Conservation (phyloP, 1,140 invertebrate genomes). For the Chymomyza costata region DNA sequence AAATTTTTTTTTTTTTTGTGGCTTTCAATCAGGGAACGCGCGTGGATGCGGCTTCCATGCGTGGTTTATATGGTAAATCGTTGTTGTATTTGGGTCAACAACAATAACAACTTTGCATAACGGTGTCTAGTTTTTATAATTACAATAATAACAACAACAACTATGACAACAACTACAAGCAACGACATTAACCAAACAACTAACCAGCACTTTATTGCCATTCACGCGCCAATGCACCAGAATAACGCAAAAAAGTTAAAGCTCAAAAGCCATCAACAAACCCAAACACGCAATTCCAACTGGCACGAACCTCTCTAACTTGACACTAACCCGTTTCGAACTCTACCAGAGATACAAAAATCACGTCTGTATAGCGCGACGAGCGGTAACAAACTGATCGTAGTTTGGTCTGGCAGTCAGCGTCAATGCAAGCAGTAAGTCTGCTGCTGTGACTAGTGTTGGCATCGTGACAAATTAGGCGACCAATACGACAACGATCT, state of each 20-base stretch:
- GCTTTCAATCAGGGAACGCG: too few relatives aligned
- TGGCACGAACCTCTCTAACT: background rate
- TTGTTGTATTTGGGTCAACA: conserved; percentile 55
- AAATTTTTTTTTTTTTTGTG: conserved; percentile 9
- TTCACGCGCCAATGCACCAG: conserved; percentile 46
- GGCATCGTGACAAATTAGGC: too few relatives aligned
- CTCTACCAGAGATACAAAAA: too few relatives aligned
- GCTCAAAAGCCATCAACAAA: conserved; percentile 17
- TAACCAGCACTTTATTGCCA: conserved; percentile 7
- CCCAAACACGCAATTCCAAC: conserved; percentile 6
- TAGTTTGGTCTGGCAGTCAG: conserved; percentile 28
- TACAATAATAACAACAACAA: conserved; percentile 23
- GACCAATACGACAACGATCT: too few relatives aligned
- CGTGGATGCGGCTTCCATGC: too few relatives aligned
- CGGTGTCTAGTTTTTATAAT: conserved; percentile 35
- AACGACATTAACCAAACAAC: too few relatives aligned
- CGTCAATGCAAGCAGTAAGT: background rate
- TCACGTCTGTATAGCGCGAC: conserved; percentile 46
- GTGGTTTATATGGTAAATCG: conserved; percentile 26
- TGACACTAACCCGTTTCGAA: background rate
- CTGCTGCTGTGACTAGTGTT: too few relatives aligned
- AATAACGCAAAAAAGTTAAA: too few relatives aligned
- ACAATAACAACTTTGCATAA: conserved; percentile 55
- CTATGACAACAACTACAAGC: conserved; percentile 3
- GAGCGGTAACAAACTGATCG: conserved; percentile 50